Evolutionary conservation across 2,797 vertebrate genomes (phyloP).

Genomic region (Podarcis siculus): DNA sequence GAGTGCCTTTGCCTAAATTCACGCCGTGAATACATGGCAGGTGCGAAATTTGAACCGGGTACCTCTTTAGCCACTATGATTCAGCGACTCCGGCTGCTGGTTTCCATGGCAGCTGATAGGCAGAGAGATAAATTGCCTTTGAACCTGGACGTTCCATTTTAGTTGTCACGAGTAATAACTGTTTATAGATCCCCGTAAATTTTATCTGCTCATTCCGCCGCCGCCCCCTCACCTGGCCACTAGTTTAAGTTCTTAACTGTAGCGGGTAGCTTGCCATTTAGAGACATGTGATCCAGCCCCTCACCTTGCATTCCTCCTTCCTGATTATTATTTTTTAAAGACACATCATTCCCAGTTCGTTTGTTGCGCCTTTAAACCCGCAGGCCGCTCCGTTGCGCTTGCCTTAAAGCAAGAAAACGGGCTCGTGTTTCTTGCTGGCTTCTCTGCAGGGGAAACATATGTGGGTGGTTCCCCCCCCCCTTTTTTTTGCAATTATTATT

Average conservation of each 20-base stretch:
- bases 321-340: no score
- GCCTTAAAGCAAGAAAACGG: background rate
- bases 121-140: background rate
- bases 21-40: background rate
- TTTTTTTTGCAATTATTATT: background rate
- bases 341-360: background rate
- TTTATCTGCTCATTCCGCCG: background rate
- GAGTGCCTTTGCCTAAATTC: background rate
- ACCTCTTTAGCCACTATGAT: background rate
- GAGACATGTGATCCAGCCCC: background rate
- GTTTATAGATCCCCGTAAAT: background rate
- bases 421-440: background rate
- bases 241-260: background rate
- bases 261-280: background rate
- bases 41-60: background rate
- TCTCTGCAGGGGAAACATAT: background rate
- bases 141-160: background rate
- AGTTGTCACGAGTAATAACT: no score
- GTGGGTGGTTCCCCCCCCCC: no score
- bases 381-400: background rate
- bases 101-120: no score
- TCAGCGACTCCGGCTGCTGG: background rate
- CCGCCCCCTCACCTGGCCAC: background rate
- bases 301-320: background rate
- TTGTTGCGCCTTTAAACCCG: background rate